Conservation (phyloP, 2,113 vertebrate species). For the Amazona guildingii region DNA sequence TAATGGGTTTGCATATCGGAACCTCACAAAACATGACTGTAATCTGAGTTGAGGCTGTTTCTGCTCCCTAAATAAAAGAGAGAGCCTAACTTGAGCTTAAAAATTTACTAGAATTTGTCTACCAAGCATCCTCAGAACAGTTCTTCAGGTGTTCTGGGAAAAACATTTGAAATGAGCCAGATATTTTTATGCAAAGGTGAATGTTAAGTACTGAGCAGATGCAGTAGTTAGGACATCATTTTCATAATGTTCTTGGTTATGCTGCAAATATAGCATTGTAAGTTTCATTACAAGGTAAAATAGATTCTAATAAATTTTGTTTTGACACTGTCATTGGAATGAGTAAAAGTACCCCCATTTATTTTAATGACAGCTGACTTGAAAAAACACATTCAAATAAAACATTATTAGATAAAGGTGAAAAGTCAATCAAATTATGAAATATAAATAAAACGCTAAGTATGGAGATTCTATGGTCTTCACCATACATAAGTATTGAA, state of each 20-base stretch:
- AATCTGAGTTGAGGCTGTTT: not conserved
- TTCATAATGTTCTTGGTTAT: constrained; percentile 56
- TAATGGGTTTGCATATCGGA: not conserved
- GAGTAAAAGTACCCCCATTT: constrained; percentile 25
- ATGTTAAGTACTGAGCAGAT: constrained; percentile 57
- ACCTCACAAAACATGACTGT: not conserved
- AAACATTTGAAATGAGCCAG: not conserved
- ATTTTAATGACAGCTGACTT: constrained; percentile 45
- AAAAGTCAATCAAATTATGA: not conserved
- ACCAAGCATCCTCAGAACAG: not conserved
- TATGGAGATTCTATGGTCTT: not conserved
- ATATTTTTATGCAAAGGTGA: constrained; percentile 18
- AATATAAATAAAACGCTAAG: constrained; percentile 1
- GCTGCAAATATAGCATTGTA: constrained; percentile 48
- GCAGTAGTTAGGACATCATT: constrained; percentile 34
- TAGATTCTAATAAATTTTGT: constrained; percentile 51
- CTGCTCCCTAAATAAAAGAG: not conserved
- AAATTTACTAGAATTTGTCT: not conserved
- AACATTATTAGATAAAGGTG: not conserved
- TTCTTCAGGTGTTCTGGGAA: not conserved
- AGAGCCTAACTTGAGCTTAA: not conserved
- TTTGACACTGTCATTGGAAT: constrained; percentile 68
- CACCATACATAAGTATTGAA: not conserved
- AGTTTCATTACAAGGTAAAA: constrained; percentile 59
- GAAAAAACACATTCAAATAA: not conserved